A percentile compares a stretch with the other conserved stretches of the same genome.
phyloP scores from a whole-genome alignment of 2,888 invertebrate species.

The Ferrisia virgata region DNA sequence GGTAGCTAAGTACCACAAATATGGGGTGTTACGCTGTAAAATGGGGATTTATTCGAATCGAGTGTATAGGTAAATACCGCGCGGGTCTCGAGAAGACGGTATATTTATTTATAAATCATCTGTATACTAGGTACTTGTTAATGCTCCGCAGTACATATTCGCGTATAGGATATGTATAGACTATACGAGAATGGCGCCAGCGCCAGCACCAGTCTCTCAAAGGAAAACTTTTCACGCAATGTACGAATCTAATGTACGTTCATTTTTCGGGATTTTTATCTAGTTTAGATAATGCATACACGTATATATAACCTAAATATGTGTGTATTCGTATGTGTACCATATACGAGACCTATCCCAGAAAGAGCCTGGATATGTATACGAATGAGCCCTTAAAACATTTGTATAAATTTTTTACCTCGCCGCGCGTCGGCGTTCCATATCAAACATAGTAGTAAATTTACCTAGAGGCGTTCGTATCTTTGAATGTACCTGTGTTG shows the following conservation, averaged over 20 bases:
- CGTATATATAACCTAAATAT: not conserved
- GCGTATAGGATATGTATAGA: too few relatives aligned
- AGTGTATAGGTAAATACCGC: not conserved
- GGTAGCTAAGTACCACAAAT: too few relatives aligned
- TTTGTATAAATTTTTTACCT: not conserved
- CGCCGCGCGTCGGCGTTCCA: constrained; percentile 6
- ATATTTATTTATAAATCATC: not conserved
- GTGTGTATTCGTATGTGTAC: too few relatives aligned
- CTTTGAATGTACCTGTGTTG: not conserved
- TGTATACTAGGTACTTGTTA: not conserved
- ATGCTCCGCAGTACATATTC: not conserved
- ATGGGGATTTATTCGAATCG: not conserved
- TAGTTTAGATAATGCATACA: not conserved
- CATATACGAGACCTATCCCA: too few relatives aligned
- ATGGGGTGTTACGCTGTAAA: not conserved
- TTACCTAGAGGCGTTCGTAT: not conserved
- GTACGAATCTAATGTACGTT: not conserved
- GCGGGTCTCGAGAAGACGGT: not conserved
- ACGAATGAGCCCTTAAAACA: not conserved
- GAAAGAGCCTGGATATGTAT: not conserved
- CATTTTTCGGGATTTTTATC: not conserved
- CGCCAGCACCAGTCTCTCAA: not conserved
- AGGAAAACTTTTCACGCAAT: not conserved
- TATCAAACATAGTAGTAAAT: not conserved
- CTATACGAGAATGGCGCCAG: not conserved